phyloP scores from a whole-genome alignment of 2,888 invertebrate species.

The Megalurothrips usitatus region DNA sequence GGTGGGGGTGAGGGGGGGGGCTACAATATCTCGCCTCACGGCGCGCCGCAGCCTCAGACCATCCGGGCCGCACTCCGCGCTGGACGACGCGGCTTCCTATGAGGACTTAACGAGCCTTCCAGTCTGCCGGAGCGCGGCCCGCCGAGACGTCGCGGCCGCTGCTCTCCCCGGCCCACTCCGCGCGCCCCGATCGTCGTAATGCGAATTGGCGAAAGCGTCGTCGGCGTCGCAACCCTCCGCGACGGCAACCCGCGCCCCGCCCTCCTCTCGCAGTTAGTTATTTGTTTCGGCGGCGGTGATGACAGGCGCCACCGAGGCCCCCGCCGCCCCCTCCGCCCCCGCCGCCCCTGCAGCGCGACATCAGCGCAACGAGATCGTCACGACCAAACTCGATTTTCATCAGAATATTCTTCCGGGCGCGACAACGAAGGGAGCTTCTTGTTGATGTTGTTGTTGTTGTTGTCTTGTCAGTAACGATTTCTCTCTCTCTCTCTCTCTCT shows the following conservation, averaged over 20 bases:
- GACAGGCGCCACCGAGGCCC: background rate
- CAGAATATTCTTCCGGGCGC: background rate
- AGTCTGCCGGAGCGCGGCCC: background rate
- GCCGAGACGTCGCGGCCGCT: background rate
- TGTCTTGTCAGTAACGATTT: no score
- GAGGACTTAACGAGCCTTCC: constrained; percentile 1
- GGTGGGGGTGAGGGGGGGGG: background rate
- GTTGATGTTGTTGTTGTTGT: no score
- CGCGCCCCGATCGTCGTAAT: constrained; percentile 18
- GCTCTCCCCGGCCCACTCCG: background rate
- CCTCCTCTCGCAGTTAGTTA: background rate
- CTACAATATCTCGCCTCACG: background rate
- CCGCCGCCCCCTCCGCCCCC: background rate
- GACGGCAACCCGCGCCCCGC: background rate
- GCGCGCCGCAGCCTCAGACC: background rate
- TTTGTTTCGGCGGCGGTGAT: background rate
- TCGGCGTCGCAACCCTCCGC: background rate
- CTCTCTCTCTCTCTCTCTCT: no score
- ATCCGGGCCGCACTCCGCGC: background rate
- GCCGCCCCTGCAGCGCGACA: background rate
- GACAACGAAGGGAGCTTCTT: no score
- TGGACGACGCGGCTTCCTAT: background rate
- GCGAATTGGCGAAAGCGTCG: constrained; percentile 11
- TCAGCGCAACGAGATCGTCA: no score
- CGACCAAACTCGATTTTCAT: constrained; percentile 14